These are phyloP conservation scores for Cardinalis cardinalis DNA, from an alignment of 2,113 vertebrate species.

Conservation along the genomic window DNA sequence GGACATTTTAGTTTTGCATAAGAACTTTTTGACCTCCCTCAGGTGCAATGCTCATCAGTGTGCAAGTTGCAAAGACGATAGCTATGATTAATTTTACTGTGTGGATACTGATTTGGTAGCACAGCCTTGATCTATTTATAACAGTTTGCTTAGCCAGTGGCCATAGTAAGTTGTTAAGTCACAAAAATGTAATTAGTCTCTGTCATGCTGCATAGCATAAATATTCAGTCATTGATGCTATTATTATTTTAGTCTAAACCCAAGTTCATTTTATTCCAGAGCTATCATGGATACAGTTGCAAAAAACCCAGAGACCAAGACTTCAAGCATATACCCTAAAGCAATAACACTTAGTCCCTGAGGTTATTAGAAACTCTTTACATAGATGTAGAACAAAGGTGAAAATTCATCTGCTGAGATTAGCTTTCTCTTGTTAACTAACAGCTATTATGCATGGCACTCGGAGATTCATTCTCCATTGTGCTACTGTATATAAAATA, in stretches of 20 bases:
- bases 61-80: neutral
- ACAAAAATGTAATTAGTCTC: neutral
- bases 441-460: neutral
- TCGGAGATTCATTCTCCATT: neutral
- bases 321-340: neutral
- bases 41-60: neutral
- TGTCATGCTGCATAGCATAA: neutral
- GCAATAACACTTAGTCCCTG: neutral
- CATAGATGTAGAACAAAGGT: neutral
- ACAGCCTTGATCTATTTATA: neutral
- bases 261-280: neutral
- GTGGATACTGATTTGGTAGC: neutral
- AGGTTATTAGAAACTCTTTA: conserved; percentile 2
- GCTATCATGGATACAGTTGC: neutral
- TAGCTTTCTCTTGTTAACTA: conserved; percentile 12
- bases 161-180: neutral
- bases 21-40: neutral
- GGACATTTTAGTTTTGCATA: neutral
- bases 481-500: neutral
- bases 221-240: neutral
- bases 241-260: neutral
- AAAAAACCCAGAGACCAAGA: neutral
- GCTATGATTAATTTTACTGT: neutral
- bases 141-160: neutral
- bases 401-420: conserved; percentile 1